Percentiles rank a stretch among this genome's conserved stretches.
Conservation (phyloP, 2,797 vertebrate genomes). For the Chloroceryle amazona region DNA sequence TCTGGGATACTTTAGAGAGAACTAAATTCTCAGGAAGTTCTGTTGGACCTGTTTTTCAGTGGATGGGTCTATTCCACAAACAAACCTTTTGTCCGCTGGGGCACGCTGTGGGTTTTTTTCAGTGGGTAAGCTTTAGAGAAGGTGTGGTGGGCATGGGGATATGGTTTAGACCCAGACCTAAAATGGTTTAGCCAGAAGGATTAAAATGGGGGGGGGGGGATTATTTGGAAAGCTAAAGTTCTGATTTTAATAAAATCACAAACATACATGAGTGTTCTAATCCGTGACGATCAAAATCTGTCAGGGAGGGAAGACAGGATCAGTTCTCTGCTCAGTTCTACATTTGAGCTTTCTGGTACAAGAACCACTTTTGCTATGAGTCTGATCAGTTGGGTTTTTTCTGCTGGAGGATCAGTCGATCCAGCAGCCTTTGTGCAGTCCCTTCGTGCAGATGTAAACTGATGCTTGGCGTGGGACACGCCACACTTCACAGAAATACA, state of each 20-base stretch:
- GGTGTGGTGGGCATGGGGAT: too few species aligned
- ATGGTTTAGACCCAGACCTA: neutral
- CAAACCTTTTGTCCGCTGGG: neutral
- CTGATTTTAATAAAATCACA: neutral
- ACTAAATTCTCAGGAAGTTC: neutral
- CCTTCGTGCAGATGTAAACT: neutral
- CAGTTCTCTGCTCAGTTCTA: neutral
- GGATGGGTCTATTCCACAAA: neutral
- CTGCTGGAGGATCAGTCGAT: neutral
- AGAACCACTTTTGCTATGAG: neutral
- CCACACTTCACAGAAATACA: neutral
- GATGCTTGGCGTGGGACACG: neutral
- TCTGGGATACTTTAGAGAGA: neutral
- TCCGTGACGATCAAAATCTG: neutral
- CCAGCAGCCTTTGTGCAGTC: neutral
- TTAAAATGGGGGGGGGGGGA: neutral
- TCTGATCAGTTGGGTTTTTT: neutral
- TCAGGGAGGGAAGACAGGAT: neutral
- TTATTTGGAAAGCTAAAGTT: neutral
- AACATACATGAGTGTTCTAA: fast-evolving
- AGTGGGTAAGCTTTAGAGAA: neutral
- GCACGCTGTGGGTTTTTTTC: neutral
- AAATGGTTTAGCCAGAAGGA: neutral
- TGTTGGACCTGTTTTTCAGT: neutral
- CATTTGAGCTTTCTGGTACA: neutral